Percentiles rank a stretch among this genome's conserved stretches.
Conservation (phyloP, 2,797 vertebrate species). For the Loris lydekkerianus region DNA sequence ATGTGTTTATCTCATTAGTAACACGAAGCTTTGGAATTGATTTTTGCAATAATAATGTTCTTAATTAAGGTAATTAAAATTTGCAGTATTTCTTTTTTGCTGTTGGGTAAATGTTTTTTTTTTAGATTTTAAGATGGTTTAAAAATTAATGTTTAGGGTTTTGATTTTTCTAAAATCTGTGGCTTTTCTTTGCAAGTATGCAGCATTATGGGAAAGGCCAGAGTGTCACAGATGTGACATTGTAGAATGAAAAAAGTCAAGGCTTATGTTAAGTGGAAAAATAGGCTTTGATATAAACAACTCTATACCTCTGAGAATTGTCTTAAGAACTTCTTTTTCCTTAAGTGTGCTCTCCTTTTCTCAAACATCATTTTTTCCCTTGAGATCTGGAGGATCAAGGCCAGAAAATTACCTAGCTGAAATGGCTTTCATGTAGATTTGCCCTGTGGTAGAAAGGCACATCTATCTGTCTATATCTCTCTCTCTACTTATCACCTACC, state of each 20-base stretch:
- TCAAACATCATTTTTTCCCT: background rate
- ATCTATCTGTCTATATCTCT: background rate
- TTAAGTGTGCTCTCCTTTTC: constrained; percentile 53
- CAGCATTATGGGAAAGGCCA: constrained; percentile 54
- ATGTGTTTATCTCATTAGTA: constrained; percentile 83
- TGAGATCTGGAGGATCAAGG: background rate
- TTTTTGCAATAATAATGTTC: constrained; percentile 76
- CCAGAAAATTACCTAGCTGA: constrained; percentile 14
- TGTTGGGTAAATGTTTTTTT: constrained; percentile 72
- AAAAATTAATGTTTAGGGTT: constrained; percentile 66
- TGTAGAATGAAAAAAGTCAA: constrained; percentile 66
- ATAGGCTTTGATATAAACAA: constrained; percentile 61
- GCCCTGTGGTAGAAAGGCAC: background rate
- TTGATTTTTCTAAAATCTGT: constrained; percentile 70
- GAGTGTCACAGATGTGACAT: constrained; percentile 8
- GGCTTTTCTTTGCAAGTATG: constrained; percentile 48
- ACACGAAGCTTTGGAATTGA: constrained; percentile 73
- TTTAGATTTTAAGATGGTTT: constrained; percentile 57
- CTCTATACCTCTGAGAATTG: constrained; percentile 45
- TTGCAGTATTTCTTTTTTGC: constrained; percentile 70
- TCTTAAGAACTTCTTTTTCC: constrained; percentile 51
- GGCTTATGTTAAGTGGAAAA: constrained; percentile 64
- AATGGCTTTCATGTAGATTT: constrained; percentile 43
- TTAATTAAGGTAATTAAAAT: constrained; percentile 77
- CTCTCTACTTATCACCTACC: background rate